These are phyloP conservation scores for Cephalotes varians DNA, from an alignment of 2,888 invertebrate species.

Conservation along the genomic window DNA sequence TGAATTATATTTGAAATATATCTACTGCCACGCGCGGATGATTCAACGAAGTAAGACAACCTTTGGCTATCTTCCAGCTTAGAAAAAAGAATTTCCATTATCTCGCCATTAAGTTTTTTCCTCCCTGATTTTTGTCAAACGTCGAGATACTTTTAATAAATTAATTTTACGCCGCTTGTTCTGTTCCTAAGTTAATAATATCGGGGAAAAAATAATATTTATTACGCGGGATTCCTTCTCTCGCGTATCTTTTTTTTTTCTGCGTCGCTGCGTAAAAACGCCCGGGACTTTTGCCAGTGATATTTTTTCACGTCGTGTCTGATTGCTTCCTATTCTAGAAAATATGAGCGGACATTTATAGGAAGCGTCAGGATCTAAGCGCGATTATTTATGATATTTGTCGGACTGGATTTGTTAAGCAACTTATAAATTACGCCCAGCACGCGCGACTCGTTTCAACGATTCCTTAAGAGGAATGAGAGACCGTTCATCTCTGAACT, in stretches of 20 bases:
- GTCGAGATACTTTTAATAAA: constrained; percentile 78
- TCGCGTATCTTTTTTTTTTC: constrained; percentile 51
- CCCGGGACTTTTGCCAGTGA: constrained; percentile 70
- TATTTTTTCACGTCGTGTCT: constrained; percentile 72
- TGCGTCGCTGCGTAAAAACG: constrained; percentile 51
- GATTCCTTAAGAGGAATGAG: constrained; percentile 34
- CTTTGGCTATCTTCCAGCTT: constrained; percentile 77
- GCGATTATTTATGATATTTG: constrained; percentile 74
- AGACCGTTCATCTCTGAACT: constrained; percentile 3
- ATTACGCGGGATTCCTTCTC: constrained; percentile 63
- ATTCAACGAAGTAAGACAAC: constrained; percentile 66
- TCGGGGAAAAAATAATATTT: constrained; percentile 76
- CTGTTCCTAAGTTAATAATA: constrained; percentile 79
- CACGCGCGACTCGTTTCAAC: constrained; percentile 62
- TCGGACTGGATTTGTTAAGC: constrained; percentile 69
- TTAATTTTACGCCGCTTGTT: constrained; percentile 77
- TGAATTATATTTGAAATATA: constrained; percentile 21
- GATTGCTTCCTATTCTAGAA: constrained; percentile 73
- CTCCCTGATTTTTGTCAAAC: constrained; percentile 46
- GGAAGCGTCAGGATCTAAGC: constrained; percentile 58
- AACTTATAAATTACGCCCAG: constrained; percentile 66
- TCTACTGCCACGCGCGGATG: constrained; percentile 1
- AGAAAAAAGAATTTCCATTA: constrained; percentile 75
- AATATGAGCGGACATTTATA: constrained; percentile 76
- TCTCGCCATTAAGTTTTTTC: constrained; percentile 79